phyloP scores from a whole-genome alignment of 2,113 vertebrate species.

The Pagrus major region DNA sequence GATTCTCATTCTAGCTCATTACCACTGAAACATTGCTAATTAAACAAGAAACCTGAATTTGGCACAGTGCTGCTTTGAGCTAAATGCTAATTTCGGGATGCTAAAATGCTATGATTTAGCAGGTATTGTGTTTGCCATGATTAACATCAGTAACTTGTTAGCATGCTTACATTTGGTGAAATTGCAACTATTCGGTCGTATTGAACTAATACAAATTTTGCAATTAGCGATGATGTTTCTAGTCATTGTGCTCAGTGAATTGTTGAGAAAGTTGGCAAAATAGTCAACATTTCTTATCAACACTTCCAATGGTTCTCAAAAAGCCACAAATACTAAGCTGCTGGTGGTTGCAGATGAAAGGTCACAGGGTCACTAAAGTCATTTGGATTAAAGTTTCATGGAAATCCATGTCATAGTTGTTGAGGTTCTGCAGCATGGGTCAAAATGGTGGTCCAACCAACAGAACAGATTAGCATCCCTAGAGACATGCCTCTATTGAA shows the following conservation, averaged over 20 bases:
- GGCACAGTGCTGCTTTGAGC: background rate
- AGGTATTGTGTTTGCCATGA: background rate
- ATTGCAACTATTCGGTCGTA: too few species aligned
- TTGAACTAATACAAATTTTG: too few species aligned
- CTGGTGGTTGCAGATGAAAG: background rate
- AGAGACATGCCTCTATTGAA: background rate
- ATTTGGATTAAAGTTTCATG: background rate
- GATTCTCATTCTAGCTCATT: background rate
- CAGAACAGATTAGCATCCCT: background rate
- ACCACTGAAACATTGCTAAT: background rate
- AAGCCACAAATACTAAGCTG: background rate
- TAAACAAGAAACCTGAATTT: background rate
- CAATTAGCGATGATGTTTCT: too few species aligned
- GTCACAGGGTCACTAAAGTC: background rate
- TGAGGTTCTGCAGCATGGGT: background rate
- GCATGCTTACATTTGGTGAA: too few species aligned
- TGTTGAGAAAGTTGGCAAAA: too few species aligned
- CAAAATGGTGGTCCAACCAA: background rate
- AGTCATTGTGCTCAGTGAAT: too few species aligned
- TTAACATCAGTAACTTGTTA: background rate
- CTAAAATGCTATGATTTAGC: background rate
- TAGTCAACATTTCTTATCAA: background rate
- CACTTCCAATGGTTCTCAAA: background rate
- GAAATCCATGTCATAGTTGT: background rate
- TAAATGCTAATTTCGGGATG: background rate